These are phyloP conservation scores for Autographa pulchrina DNA, from an alignment of 2,888 invertebrate species.

Conservation along the genomic window DNA sequence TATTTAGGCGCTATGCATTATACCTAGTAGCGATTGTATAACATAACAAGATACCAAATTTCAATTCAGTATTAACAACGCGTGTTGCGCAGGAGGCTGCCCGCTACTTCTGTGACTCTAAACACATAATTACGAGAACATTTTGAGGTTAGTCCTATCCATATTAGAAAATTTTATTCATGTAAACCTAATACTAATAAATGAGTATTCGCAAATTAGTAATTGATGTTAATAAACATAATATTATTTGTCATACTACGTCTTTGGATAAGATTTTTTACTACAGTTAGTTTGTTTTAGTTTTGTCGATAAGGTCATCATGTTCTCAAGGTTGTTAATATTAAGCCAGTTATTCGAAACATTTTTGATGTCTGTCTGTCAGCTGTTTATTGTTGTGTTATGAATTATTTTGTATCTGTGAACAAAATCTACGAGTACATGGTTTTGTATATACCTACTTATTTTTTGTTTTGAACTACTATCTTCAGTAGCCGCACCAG, in stretches of 20 bases:
- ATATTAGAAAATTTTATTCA: neutral
- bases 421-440: too few relatives aligned
- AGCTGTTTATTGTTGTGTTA: too few relatives aligned
- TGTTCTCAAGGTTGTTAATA: neutral
- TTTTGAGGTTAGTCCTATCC: neutral
- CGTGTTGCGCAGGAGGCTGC: neutral
- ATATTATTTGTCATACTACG: neutral
- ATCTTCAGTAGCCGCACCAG: too few relatives aligned
- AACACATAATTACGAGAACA: neutral
- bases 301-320: neutral
- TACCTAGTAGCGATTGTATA: too few relatives aligned
- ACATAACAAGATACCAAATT: neutral
- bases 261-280: neutral
- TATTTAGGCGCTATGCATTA: too few relatives aligned
- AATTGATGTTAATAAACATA: neutral
- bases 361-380: too few relatives aligned
- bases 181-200: neutral
- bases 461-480: too few relatives aligned
- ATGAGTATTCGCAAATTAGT: neutral
- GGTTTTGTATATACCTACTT: too few relatives aligned
- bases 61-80: neutral
- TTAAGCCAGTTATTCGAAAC: neutral
- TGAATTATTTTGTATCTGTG: too few relatives aligned
- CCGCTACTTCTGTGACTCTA: neutral
- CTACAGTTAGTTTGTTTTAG: neutral